Base-by-base conservation (phyloP, 2,888 invertebrate genomes). In the Catocala nupta region DNA sequence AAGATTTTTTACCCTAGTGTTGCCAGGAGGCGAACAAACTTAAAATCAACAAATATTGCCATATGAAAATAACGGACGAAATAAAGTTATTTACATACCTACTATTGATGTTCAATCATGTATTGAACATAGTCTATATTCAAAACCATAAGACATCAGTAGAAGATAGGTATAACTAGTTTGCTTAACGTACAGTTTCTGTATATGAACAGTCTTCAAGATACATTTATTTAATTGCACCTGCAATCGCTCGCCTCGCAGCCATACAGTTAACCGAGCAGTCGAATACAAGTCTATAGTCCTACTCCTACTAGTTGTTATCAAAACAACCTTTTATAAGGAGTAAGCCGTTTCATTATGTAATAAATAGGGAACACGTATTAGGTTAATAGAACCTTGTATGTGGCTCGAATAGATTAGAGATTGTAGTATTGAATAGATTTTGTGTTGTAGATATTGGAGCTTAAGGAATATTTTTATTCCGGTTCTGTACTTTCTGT, bases 251-350 rank as follows among this genome's bases (percentile, higher is more conserved):
- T 39, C 0, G 0, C 52, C 54, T 65, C 10, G 16, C n/a, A 42
- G 66, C 76, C 54, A 50, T 5, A 63, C 61, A 5, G 5, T 55
- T 52, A 68, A 67, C 48, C 57, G 73, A 67, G 69, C 66, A 78
- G 68, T 75, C 56, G 69, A 73, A 71, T 68, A 63, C 68, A 65
- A 66, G 68, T 66, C 68, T 70, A 63, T 69, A 75, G 75, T 72
- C 72, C 70, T 66, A 74, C 64, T 72, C 72, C 70, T 66, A 74
- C 64, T 66, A 65, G 68, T 72, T 64, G 68, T 70, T 77, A 77
- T 75, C 78, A 71, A 76, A 75, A 67, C 62, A 71, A 65, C 66
- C 70, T 76, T 76, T 77, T 74, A 72, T 66, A 77, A 77, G 68
- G 65, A 76, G 68, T 75, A 72, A 77, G 68, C 56, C 63, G 51